Base-by-base conservation (phyloP, 2,888 invertebrate genomes). In the Pterostichus niger region DNA sequence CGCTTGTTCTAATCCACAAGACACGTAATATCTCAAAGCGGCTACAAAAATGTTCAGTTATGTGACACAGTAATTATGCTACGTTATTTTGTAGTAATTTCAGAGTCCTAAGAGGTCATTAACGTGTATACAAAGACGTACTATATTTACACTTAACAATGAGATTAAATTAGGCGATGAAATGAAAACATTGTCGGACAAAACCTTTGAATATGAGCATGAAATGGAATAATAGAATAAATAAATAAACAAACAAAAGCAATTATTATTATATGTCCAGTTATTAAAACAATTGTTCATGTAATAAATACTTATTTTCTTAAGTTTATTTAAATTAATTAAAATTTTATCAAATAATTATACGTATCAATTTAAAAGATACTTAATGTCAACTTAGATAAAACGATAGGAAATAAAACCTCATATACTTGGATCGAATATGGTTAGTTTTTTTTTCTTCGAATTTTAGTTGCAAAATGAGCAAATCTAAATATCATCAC, bases 1-100 rank as follows among this genome's bases (percentile, higher is more conserved):
- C 40, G 68, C 44, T 61, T 40, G 56, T 56, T 56, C 9, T 56
- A 56, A 49, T 49, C 40, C 40, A 40, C 6, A 40, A 40, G 40
- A 13, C 49, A 13, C 49, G 24, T 24, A 49, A 49, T 49, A 7
- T 49, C 49, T 49, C 13, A 2, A 49, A 13, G 40, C 40, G 40
- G 64, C 64, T 44, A 71, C 40, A 71, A 71, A 71, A 71, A 44
- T 71, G 68, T 71, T 40, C 68, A 44, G 68, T 71, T 71, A 71
- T 71, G 44, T 71, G 68, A 44, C 68, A 71, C 44, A 71, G 68
- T 71, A 71, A 71, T 71, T 71, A 71, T 44, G 24, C 13, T 35
- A 44, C 13, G 68, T 71, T 71, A 17, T 71, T 71, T 71, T 71
- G 68, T 44, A 44, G 68, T 71, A 44, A 44, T 71, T 9, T 71